Evolutionary conservation across 1,140 invertebrate species (phyloP).

Genomic region (Parasteatoda tepidariorum): DNA sequence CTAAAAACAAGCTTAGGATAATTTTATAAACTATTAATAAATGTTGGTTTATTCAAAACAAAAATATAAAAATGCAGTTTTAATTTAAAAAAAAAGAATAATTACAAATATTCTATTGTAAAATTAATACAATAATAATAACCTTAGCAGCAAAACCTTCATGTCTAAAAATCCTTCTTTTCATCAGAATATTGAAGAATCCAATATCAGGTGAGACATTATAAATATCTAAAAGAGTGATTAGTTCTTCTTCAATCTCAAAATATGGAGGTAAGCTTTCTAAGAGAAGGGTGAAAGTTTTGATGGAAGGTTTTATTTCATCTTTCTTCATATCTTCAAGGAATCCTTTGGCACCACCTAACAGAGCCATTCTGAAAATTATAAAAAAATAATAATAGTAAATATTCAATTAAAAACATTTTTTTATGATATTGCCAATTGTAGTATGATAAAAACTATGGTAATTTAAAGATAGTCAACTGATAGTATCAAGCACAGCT

Average conservation of each 20-base stretch:
- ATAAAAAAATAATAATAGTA: background rate
- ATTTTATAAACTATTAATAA: background rate
- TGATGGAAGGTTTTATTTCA: constrained; percentile 78
- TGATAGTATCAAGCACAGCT: background rate
- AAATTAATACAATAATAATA: constrained; percentile 63
- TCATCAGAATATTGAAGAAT: constrained; percentile 89
- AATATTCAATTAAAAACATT: background rate
- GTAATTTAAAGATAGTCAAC: background rate
- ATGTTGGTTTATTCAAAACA: background rate
- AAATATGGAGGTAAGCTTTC: constrained; percentile 76
- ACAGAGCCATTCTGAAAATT: constrained; percentile 75
- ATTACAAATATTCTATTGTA: background rate
- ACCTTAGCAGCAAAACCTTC: constrained; percentile 78
- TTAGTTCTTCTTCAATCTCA: constrained; percentile 76
- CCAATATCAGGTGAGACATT: constrained; percentile 78
- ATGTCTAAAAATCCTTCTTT: constrained; percentile 76
- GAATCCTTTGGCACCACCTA: constrained; percentile 83
- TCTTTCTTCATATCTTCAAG: constrained; percentile 78
- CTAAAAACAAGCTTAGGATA: background rate
- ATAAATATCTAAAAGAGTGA: constrained; percentile 73
- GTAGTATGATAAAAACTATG: background rate
- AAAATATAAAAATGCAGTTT: background rate
- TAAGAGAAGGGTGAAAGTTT: constrained; percentile 82
- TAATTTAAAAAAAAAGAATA: background rate
- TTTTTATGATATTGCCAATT: background rate